Conservation (phyloP, 2,888 invertebrate species). For the Phoronis australis region DNA sequence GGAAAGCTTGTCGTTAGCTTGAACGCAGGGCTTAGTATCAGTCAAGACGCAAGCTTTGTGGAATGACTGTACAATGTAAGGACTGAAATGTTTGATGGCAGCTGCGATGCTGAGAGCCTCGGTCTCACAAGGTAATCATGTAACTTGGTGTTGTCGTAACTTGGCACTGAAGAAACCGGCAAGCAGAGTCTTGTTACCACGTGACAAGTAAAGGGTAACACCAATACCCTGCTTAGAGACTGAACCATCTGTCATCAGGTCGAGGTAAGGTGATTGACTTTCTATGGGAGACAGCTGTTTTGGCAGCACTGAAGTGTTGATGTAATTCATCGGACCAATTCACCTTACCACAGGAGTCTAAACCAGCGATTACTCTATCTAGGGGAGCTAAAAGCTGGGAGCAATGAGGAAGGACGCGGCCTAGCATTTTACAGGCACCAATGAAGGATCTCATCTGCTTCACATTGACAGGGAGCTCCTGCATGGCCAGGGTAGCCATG, state of each 20-base stretch:
- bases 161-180: slow-evolving; percentile 14
- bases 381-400: slow-evolving; percentile 8
- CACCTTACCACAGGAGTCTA: too few relatives aligned
- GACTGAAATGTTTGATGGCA: slow-evolving; percentile 20
- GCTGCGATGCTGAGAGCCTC: slow-evolving; percentile 20
- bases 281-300: not conserved
- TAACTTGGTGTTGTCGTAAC: slow-evolving; percentile 1
- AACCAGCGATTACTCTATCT: slow-evolving; percentile 9
- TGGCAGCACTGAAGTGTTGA: slow-evolving; percentile 2
- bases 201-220: not conserved
- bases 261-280: slow-evolving; percentile 8
- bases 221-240: slow-evolving; percentile 1
- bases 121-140: slow-evolving; percentile 22
- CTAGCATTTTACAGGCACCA: slow-evolving; percentile 18
- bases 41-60: slow-evolving; percentile 11
- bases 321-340: slow-evolving; percentile 9
- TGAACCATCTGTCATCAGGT: slow-evolving; percentile 15
- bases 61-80: slow-evolving; percentile 14
- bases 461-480: slow-evolving; percentile 13
- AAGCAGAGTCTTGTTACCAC: slow-evolving; percentile 10
- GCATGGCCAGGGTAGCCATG: slow-evolving; percentile 12
- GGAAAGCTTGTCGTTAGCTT: slow-evolving; percentile 18
- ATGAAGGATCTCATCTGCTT: too few relatives aligned
- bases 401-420: slow-evolving; percentile 11
- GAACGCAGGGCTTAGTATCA: slow-evolving; percentile 22